Evolutionary conservation across 2,113 vertebrate species (phyloP).

Genomic region (Alosa alosa): DNA sequence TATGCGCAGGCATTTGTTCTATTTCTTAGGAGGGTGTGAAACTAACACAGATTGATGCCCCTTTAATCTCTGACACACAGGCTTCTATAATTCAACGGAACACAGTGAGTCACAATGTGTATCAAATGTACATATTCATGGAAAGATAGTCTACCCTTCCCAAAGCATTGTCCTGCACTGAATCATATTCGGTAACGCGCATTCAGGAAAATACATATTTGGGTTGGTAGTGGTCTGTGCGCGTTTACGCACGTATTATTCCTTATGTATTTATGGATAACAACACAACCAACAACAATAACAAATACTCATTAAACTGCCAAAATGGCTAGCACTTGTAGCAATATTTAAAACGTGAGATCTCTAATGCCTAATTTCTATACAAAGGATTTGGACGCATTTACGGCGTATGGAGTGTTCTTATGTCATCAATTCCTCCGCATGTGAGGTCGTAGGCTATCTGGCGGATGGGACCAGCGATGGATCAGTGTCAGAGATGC

Average conservation of each 20-base stretch:
- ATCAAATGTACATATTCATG: not conserved
- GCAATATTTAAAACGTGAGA: not conserved
- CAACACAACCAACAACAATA: not conserved
- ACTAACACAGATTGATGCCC: not conserved
- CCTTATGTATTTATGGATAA: not conserved
- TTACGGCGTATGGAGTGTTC: not conserved
- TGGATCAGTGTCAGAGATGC: not conserved
- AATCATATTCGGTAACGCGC: not conserved
- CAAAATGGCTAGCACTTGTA: not conserved
- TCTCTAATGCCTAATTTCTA: not conserved
- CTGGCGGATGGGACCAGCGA: not conserved
- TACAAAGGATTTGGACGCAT: not conserved
- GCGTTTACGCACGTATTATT: not conserved
- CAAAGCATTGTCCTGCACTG: not conserved
- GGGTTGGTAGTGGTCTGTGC: not conserved
- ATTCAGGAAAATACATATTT: not conserved
- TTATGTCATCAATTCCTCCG: not conserved
- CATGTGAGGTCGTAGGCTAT: not conserved
- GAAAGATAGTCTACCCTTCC: not conserved
- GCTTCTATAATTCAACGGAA: not conserved
- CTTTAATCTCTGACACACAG: not conserved
- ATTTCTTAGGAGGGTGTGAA: not conserved
- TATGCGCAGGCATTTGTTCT: not conserved
- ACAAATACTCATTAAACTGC: not conserved
- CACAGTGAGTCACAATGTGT: not conserved